Conservation (phyloP, 1,140 invertebrate genomes). For the Habropoda laboriosa region DNA sequence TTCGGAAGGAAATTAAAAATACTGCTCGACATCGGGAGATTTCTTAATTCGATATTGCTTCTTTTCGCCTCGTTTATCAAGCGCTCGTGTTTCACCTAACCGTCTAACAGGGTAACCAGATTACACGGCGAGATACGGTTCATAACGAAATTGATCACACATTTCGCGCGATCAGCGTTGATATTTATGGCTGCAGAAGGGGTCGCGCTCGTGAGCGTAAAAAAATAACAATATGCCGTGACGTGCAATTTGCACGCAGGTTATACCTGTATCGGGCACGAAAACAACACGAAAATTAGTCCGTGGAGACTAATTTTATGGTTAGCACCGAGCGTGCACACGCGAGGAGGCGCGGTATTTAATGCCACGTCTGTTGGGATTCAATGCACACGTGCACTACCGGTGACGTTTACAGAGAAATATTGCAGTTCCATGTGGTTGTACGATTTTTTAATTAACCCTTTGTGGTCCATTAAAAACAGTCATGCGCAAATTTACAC, state of each 20-base stretch:
- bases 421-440: slow-evolving; percentile 22
- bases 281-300: slow-evolving; percentile 59
- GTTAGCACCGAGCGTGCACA: slow-evolving; percentile 28
- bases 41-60: too few species aligned
- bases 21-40: too few species aligned
- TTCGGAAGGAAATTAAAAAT: too few species aligned
- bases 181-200: background rate
- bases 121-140: background rate
- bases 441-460: slow-evolving; percentile 64
- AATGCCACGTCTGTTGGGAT: slow-evolving; percentile 32
- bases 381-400: slow-evolving; percentile 35
- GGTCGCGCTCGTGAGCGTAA: background rate
- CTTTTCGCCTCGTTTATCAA: too few species aligned
- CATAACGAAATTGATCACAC: background rate
- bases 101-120: too few species aligned
- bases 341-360: slow-evolving; percentile 49
- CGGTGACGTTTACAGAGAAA: slow-evolving; percentile 44
- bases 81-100: too few species aligned
- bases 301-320: slow-evolving; percentile 58
- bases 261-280: slow-evolving; percentile 1
- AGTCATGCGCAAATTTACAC: slow-evolving; percentile 4
- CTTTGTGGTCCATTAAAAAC: slow-evolving; percentile 55
- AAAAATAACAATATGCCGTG: background rate
- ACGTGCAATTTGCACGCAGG: slow-evolving; percentile 22
- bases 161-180: background rate